Base-by-base conservation (phyloP, 2,113 vertebrate genomes). In the Neomonachus schauinslandi region DNA sequence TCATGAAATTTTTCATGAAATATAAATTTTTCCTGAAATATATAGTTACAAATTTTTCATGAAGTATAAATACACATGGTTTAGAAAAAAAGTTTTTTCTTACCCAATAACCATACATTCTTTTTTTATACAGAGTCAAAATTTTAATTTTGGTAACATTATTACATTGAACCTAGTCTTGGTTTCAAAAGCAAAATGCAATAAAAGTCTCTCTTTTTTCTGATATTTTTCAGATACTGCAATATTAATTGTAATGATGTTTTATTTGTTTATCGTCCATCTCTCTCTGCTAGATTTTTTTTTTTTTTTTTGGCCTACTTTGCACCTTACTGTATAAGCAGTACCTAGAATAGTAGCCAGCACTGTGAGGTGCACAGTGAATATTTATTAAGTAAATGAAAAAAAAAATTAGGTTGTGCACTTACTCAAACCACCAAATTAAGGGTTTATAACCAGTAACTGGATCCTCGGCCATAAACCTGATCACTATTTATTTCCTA, bases 181-280 rank as follows among this genome's bases (percentile, higher is more conserved):
- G n/a, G 16, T 91, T 97, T 96, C 19, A 80, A 81, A 86, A 86
- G 42, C 18, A 65, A 94, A 77, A 89, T 95, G 82, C 2, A 83
- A 28, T 28, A 71, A 77, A 86, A 82, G 31, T 69, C 13, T 24
- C 15, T 71, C 6, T 76, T 49, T 65, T 76, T 81, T 33, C 39
- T 81, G 39, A 89, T 42, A 59, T 90, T 93, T 96, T 95, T 89
- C 22, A 79, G 33, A 59, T 67, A 83, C 69, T 46, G 26, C 42
- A 86, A n/a, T 63, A 81, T 31, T 89, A 31, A 61, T 19, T 61
- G 0, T 24, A 83, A 39, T 8, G 9, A 72, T 21, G 24, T n/a
- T 2, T 79, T 83, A 9, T 89, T 85, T 82, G 16, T 69, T 93
- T 67, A 67, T 61, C 33, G 4, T 59, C 42, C 3, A 31, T 61